Base-by-base conservation (phyloP, 2,113 vertebrate species). In the Tauraco erythrolophus region DNA sequence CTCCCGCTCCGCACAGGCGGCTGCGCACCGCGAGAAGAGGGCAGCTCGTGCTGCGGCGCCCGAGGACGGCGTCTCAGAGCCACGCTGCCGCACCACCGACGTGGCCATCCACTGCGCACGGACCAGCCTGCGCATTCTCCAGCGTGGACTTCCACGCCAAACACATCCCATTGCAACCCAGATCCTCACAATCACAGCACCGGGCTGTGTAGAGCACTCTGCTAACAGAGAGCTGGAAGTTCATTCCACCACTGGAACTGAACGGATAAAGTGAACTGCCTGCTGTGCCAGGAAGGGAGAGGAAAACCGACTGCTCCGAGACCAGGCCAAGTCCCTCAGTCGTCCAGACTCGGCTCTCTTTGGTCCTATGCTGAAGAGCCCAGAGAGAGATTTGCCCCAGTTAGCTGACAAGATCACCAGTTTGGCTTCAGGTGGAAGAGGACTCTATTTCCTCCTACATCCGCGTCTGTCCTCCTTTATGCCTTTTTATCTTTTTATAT, bases 1-100 rank as follows among this genome's bases (percentile, higher is more conserved):
- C 28, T 28, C 14, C 24, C 3, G 4, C 18, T 60, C 33, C 4
- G 21, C 70, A 15, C 2, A 2, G 6, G 28, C 30, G 15, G 30
- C 45, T 23, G 25, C 2, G 1, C 9, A 6, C 5, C 10, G 1
- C 11, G 14, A 31, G 46, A 35, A 25, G 14, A 17, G 18, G 39
- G 61, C 22, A 39, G 43, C 48, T 11, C 22, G 21, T 2, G 1
- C 30, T 4, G 1, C 24, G 27, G 19, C 19, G 27, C 60, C 33
- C 10, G 28, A 46, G n/a, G n/a, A 24, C 3, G 8, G 43, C 31
- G 31, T 7, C 66, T 64, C 39, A 7, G 39, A 41, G 23, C 33
- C 39, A 24, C 5, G 17, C 33, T 28, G 33, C 45, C 8, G 19
- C 23, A 15, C 39, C 39, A 17, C 12, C 1, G 28, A 22, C n/a